These are phyloP conservation scores for Aphelocoma californica DNA, from an alignment of 2,797 vertebrate species.

Conservation along the genomic window DNA sequence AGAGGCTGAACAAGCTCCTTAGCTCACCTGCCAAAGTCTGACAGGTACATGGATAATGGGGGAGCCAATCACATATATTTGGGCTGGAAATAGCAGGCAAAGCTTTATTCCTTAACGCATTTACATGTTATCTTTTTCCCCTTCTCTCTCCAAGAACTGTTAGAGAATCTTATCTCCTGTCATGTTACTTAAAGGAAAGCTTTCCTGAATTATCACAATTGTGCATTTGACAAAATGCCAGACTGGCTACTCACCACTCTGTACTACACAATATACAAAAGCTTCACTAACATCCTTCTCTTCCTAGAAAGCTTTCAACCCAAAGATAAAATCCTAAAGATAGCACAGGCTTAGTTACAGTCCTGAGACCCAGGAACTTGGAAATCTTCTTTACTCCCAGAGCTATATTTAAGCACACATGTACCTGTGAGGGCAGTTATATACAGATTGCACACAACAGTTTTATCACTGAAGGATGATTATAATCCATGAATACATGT, in stretches of 20 bases:
- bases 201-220: background rate
- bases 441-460: background rate
- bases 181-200: background rate
- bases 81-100: background rate
- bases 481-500: background rate
- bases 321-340: conserved; percentile 7
- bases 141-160: background rate
- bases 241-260: background rate
- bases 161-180: background rate
- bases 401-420: background rate
- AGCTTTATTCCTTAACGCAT: background rate
- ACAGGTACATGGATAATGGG: background rate
- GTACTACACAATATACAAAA: background rate
- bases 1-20: background rate
- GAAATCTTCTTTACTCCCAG: conserved; percentile 6
- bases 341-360: background rate
- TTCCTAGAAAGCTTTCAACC: background rate
- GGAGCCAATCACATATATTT: background rate
- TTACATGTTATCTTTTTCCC: background rate
- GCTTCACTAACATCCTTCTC: background rate
- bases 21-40: background rate
- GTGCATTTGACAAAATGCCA: background rate
- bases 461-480: background rate
- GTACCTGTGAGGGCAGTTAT: background rate
- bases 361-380: background rate